These are phyloP conservation scores for Gopherus flavomarginatus DNA, from an alignment of 2,113 vertebrate genomes.

Conservation along the genomic window DNA sequence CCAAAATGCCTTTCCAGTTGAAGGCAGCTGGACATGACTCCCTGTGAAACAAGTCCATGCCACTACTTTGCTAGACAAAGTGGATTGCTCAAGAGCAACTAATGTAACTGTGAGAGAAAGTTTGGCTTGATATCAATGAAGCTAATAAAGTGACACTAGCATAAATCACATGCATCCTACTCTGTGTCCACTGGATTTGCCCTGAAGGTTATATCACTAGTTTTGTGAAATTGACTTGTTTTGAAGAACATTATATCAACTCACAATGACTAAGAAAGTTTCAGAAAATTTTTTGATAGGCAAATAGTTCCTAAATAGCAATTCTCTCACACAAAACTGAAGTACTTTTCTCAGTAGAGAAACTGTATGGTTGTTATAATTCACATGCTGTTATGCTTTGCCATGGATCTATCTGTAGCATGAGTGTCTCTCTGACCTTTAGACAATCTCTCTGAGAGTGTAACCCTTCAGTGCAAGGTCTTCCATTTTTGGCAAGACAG, in stretches of 20 bases:
- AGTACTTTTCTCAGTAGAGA: neutral
- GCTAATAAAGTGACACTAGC: slow-evolving; percentile 56
- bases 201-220: neutral
- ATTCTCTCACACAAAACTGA: neutral
- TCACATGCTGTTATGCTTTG: neutral
- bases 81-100: slow-evolving; percentile 49
- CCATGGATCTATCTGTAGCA: no score
- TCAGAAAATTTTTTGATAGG: neutral
- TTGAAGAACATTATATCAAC: neutral
- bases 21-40: slow-evolving; percentile 65
- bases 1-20: slow-evolving; percentile 69
- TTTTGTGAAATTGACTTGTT: slow-evolving; percentile 32
- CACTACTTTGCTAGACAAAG: slow-evolving; percentile 40
- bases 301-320: no score
- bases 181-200: slow-evolving; percentile 11
- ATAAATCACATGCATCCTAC: slow-evolving; percentile 41
- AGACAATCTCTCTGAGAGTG: no score
- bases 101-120: slow-evolving; percentile 60
- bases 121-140: slow-evolving; percentile 68
- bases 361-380: neutral
- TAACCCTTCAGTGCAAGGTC: neutral
- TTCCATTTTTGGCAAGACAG: neutral
- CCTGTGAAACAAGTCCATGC: slow-evolving; percentile 51
- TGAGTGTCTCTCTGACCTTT: no score
- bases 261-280: slow-evolving; percentile 4